These are phyloP conservation scores for Palythoa grandis DNA, from an alignment of 92 coral and sea anemone genomes.

Conservation along the genomic window DNA sequence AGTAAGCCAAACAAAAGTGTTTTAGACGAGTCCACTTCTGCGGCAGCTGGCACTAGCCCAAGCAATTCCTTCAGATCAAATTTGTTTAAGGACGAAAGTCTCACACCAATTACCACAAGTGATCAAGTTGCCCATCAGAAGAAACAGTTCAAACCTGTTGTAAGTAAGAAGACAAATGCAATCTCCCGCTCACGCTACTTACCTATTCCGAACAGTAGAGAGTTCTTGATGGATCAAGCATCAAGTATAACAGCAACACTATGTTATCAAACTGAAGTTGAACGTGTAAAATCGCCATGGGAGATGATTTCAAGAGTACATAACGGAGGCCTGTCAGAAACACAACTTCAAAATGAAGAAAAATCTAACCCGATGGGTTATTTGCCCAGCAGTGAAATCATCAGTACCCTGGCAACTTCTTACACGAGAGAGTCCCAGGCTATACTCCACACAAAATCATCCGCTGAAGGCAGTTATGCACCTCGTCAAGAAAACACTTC, in stretches of 20 bases:
- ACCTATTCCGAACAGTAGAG: neutral
- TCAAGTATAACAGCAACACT: neutral
- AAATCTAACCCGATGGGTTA: neutral
- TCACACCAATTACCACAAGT: neutral
- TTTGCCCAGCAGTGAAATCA: neutral
- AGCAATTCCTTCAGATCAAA: neutral
- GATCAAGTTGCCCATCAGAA: neutral
- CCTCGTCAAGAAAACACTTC: neutral
- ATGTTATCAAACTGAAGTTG: neutral
- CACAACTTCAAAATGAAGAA: neutral
- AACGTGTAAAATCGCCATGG: neutral
- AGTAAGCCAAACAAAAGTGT: neutral
- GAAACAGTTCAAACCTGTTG: neutral
- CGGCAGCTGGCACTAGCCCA: no score
- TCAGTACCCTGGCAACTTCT: neutral
- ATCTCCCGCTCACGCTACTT: neutral
- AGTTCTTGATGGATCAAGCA: neutral
- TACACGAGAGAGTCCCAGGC: neutral
- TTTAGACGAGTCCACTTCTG: no score
- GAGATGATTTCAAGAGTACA: neutral
- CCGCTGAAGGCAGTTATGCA: neutral
- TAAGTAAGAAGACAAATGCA: neutral
- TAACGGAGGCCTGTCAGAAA: neutral
- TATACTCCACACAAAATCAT: neutral
- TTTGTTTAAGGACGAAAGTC: neutral